Conservation (phyloP, 2,113 vertebrate species). For the crab-eating macaque (Macaca fascicularis) region DNA sequence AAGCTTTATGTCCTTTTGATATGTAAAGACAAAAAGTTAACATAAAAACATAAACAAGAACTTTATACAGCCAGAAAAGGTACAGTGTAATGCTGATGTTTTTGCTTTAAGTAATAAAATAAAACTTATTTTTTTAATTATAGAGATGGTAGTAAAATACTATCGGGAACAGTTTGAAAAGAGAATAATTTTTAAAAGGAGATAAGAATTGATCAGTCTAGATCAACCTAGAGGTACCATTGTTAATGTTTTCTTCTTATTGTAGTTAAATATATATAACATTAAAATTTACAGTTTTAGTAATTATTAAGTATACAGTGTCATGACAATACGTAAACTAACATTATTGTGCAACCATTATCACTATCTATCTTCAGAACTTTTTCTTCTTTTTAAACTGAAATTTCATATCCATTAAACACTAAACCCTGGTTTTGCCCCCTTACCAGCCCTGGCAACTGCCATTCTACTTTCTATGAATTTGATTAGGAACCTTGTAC, state of each 20-base stretch:
- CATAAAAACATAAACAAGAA: constrained; percentile 7
- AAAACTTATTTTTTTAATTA: neutral
- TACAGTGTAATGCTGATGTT: neutral
- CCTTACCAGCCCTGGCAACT: neutral
- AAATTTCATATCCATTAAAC: neutral
- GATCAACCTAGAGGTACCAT: neutral
- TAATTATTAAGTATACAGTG: neutral
- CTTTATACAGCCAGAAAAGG: neutral
- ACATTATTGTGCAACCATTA: neutral
- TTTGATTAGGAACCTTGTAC: neutral
- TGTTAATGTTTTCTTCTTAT: neutral
- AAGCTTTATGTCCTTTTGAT: neutral
- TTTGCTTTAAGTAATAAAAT: neutral
- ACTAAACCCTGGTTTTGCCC: neutral
- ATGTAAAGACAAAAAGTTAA: constrained; percentile 2
- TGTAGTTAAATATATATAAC: neutral
- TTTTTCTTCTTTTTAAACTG: neutral
- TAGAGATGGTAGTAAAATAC: neutral
- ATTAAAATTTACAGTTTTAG: neutral
- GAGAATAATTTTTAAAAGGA: neutral
- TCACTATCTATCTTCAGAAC: neutral
- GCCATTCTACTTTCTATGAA: neutral
- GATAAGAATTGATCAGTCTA: neutral
- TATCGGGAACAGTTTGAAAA: constrained; percentile 9
- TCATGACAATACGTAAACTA: neutral